Evolutionary conservation across 1,140 invertebrate species (phyloP).

Genomic region (Drosophila rhopaloa): DNA sequence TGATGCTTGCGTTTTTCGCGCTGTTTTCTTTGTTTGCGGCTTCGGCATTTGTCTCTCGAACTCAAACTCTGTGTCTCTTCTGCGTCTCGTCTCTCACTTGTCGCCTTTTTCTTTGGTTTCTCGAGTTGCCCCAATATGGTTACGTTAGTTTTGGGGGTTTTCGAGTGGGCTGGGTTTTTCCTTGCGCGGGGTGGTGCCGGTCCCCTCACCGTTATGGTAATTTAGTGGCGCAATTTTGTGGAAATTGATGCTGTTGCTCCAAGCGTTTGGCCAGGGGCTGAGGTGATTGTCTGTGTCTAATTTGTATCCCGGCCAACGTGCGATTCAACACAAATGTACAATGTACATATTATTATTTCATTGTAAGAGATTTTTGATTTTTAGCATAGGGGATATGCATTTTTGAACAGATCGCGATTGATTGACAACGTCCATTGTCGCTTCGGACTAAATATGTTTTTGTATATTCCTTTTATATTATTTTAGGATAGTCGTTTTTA

Average conservation of each 20-base stretch:
- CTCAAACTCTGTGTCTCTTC: slow-evolving; percentile 25
- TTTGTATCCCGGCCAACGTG: slow-evolving; percentile 14
- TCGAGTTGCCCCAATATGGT: slow-evolving; percentile 68
- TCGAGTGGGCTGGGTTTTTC: not conserved
- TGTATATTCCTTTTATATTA: no score
- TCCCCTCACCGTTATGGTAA: slow-evolving; percentile 63
- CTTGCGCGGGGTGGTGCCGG: slow-evolving; percentile 3
- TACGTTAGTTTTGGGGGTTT: slow-evolving; percentile 60
- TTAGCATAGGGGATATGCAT: not conserved
- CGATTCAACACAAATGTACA: slow-evolving; percentile 30
- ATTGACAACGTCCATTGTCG: no score
- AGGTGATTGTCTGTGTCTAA: slow-evolving; percentile 18
- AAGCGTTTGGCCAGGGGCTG: slow-evolving; percentile 19
- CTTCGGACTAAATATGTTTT: no score
- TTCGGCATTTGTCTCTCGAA: slow-evolving; percentile 55
- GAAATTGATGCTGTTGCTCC: slow-evolving; percentile 71
- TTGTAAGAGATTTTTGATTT: not conserved
- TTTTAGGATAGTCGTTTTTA: no score
- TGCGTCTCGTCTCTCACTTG: slow-evolving; percentile 47
- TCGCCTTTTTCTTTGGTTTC: slow-evolving; percentile 57
- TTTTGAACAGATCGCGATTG: no score
- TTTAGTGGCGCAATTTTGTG: slow-evolving; percentile 76
- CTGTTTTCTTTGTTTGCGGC: slow-evolving; percentile 48
- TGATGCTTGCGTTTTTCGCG: slow-evolving; percentile 77
- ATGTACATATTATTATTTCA: slow-evolving; percentile 9